Evolutionary conservation across 1,140 invertebrate genomes (phyloP).

Genomic region (Drosophila seguyi): DNA sequence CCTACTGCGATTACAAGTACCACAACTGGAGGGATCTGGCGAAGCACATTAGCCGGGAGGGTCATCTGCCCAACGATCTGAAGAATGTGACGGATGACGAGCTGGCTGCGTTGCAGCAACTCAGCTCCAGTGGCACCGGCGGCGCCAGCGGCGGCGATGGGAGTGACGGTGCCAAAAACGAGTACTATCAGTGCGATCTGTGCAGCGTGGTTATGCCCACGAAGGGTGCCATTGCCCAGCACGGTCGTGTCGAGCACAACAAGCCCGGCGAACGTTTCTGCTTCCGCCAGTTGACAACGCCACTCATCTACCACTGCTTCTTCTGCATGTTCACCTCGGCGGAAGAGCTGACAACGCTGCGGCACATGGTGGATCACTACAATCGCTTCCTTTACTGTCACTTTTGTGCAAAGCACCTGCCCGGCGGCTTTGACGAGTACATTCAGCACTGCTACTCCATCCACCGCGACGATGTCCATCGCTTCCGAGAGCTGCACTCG

Average conservation of each 20-base stretch:
- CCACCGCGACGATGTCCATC: conserved; percentile 26
- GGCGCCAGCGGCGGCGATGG: not conserved
- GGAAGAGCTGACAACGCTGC: conserved; percentile 30
- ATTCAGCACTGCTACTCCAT: conserved; percentile 52
- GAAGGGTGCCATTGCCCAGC: conserved; percentile 38
- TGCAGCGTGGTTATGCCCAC: conserved; percentile 61
- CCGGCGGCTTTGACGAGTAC: conserved; percentile 50
- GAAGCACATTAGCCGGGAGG: conserved; percentile 19
- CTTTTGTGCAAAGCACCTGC: conserved; percentile 13
- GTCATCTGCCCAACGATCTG: conserved; percentile 55
- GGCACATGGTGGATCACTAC: conserved; percentile 63
- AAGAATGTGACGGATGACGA: conserved; percentile 50
- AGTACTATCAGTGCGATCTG: conserved; percentile 59
- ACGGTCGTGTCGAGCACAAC: conserved; percentile 40
- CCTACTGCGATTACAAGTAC: conserved; percentile 50
- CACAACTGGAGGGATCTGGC: conserved; percentile 5
- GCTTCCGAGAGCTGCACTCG: conserved; percentile 37
- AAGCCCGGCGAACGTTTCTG: conserved; percentile 34
- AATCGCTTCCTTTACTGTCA: conserved; percentile 40
- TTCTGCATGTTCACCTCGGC: conserved; percentile 55
- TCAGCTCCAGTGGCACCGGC: not conserved
- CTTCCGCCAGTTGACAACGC: conserved; percentile 32
- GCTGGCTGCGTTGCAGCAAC: conserved; percentile 14
- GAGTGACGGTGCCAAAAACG: not conserved
- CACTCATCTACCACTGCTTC: conserved; percentile 55